Evolutionary conservation across 2,797 vertebrate species (phyloP), one percentile per base, ranked within the genome.

Genomic region (Muscicapa striata): DNA sequence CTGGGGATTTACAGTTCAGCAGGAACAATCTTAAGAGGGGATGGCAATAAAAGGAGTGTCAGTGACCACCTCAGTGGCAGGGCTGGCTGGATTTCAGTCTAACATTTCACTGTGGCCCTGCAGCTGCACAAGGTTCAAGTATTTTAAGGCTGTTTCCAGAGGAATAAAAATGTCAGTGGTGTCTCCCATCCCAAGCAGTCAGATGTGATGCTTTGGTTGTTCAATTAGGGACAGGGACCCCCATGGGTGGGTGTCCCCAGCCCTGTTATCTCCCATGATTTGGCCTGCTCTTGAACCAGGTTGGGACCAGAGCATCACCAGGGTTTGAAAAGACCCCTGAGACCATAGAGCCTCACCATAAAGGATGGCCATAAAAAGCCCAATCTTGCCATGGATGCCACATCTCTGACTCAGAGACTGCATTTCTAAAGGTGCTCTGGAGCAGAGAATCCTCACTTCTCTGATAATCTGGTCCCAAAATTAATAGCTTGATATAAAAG

Each of bases 401-500:
- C 34, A 3, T 41, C 36, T 79, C 54, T 38, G 66, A 30, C 68
- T 87, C 17, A 2, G 32, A 81, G 38, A n/a, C 6, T 41, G 30
- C 52, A 45, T 73, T 93, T 58, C 57, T 38, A 57, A 74, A 76
- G 64, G 58, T 29, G 38, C 11, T 61, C 38, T 27, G 43, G 24
- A 75, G 15, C 17, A 84, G 29, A 89, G 18, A 61, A 81, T 55
- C 9, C 23, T 15, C 72, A 13, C 36, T 88, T 30, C 81, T 20
- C 46, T 55, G 64, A 73, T 62, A 74, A 95, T 72, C 58, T 69
- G 72, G 14, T 73, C 61, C 91, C 76, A 46, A 55, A 93, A 96
- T 84, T 66, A 89, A 95, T 72, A 85, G 75, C 51, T 59, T 63
- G 90, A 68, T 84, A 62, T 64, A 82, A 86, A 87, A 92, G 81